Evolutionary conservation across 2,113 vertebrate genomes (phyloP), one percentile per base, ranked within the genome.

Genomic region (Osmerus eperlanus): DNA sequence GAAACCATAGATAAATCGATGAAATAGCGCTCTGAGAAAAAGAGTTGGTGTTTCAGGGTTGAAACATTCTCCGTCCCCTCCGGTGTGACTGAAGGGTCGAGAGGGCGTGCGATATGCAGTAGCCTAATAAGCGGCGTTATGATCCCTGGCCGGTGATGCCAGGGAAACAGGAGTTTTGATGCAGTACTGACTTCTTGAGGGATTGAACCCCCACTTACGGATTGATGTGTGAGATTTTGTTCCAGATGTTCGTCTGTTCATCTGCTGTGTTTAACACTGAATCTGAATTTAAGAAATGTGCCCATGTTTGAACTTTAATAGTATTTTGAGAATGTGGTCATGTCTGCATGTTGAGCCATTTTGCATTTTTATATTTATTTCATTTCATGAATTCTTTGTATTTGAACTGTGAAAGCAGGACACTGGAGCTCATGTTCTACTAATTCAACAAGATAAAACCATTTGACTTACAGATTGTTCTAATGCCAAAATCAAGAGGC

Each of bases 401-500:
- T 85, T 76, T 88, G 83, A 88, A 89, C 87, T 88, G 88, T 91
- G 88, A 91, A 90, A 89, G 81, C 88, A 87, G 81, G 80, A 41
- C n/a, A 21, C 1, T 36, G 83, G 87, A 90, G 90, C 82, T 85
- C 85, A 83, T 83, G 77, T 86, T 83, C 65, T 80, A 81, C 82
- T n/a, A 83, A 85, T 86, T 84, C 80, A 86, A 85, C 81, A 82
- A 74, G 14, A 83, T 52, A 82, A 78, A 76, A 90, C 82, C 86
- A 89, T 88, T 89, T 76, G 89, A 90, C 86, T 90, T 81, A 90
- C 87, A 76, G 90, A 91, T 91, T 90, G 90, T 92, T 91, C 85
- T 82, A 84, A 92, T 90, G 90, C 91, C 91, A 92, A 92, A 92
- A 91, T 91, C 90, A 87, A 89, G 91, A 92, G 92, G 92, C 92